These are phyloP conservation scores for Bradypodion pumilum DNA, from an alignment of 2,797 vertebrate genomes.

Conservation along the genomic window DNA sequence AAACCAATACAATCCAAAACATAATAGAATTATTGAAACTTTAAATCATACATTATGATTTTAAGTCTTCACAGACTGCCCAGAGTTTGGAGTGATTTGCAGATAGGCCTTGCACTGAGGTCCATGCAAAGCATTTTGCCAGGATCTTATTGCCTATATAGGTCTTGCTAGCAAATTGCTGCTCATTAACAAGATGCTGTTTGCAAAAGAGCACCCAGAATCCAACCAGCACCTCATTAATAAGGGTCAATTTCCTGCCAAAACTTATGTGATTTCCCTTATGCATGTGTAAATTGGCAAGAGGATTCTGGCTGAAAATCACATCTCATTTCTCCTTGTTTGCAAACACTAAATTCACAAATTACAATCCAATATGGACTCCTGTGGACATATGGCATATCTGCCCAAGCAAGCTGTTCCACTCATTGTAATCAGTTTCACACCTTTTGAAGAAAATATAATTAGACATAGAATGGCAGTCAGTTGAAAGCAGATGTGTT, in stretches of 20 bases:
- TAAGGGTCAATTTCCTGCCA: no score
- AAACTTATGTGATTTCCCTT: no score
- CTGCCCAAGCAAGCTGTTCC: neutral
- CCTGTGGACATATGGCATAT: neutral
- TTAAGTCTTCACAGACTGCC: neutral
- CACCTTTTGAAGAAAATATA: neutral
- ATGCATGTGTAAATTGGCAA: no score
- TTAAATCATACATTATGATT: neutral
- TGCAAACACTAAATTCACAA: neutral
- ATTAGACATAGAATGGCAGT: no score
- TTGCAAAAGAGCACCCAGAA: no score
- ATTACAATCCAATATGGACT: neutral
- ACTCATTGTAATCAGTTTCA: neutral
- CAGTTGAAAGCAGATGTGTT: no score
- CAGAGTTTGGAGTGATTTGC: neutral
- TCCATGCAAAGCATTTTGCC: neutral
- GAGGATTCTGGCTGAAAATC: neutral
- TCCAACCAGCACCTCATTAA: no score
- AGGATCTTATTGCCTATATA: no score
- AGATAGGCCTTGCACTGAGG: neutral
- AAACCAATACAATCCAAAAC: neutral
- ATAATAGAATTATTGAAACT: neutral
- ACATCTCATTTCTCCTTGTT: neutral
- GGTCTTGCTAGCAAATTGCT: no score
- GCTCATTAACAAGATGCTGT: no score